Evolutionary conservation across 1,140 invertebrate species (phyloP), one percentile per base, ranked within the genome.

Genomic region (Harlomillsia oculata): DNA sequence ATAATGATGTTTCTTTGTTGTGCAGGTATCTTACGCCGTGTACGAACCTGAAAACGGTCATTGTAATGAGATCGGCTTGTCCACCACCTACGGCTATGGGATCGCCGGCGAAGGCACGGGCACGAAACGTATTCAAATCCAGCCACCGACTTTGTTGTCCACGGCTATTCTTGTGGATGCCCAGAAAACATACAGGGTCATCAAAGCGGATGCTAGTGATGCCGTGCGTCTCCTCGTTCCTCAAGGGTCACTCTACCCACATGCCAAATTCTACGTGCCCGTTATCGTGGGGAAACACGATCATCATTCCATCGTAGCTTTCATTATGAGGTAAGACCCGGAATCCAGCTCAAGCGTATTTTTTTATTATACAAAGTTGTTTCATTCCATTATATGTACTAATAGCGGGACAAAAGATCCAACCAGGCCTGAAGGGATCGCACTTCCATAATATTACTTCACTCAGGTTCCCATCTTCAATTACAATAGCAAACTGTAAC

Each of bases 181-280:
- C 46, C 80, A 82, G n/a, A 80, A 82, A 16, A 80, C 82, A 3
- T 91, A 89, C 66, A 81, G 87, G 61, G 86, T 91, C 68, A 74
- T 90, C 18, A 80, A 82, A 46, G 77, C 82, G 43, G 86, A 89
- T 58, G 84, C 57, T 11, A 62, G 60, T 45, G 64, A 89, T 32
- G 79, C 81, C 23, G 73, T 91, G 0, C 82, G 83, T 0, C 79
- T 92, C n/a, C 71, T 91, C n/a, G 74, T 91, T n/a, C 88, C 89
- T 1, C 82, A 90, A 67, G 82, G 83, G 26, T 83, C 87, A 0
- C 72, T 92, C 3, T 91, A 90, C 73, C 89, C 89, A 1, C 80
- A 87, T 63, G 89, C 87, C n/a, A 81, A 84, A 62, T 74, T 92
- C 36, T 87, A 91, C 71, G 78, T 91, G 1, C 87, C 89, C 2